Base-by-base conservation (phyloP, 1,140 invertebrate species). In the Tenebrio molitor region DNA sequence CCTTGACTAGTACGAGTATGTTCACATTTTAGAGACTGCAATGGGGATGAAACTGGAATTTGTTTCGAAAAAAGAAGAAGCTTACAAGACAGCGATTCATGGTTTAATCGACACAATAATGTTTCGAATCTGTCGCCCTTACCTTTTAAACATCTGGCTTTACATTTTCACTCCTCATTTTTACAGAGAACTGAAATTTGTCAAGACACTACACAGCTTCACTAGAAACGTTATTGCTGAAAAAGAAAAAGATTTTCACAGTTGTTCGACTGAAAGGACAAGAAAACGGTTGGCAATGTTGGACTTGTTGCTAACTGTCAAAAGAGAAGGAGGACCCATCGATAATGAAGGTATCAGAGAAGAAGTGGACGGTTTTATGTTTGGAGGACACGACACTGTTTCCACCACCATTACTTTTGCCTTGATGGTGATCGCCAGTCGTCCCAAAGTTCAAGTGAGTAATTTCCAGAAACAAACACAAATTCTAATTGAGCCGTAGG, bases 291-390 rank as follows among this genome's bases (percentile, higher is more conserved):
- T 92, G 3, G 92, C 93, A 3, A 94, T 97, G 85, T 82, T 97
- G 8, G 95, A 97, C 85, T 85, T 95, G 75, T 76, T 95, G 5
- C 82, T 95, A 34, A 65, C 86, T 76, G 86, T 86, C n/a, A 86
- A 88, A 62, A 77, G 85, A 44, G 84, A 86, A 14, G 84, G 82
- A 63, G n/a, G n/a, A n/a, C 44, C 76, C 2, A 87, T 88, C 50
- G 87, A 86, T 67, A 81, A 89, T 46, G 71, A 84, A n/a, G 92
- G 93, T 64, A 92, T 95, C 42, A 85, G 89, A 70, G 92, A 94
- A 80, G 93, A 95, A 86, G 91, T 93, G 2, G 92, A 94, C 79
- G 94, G 92, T 0, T 94, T 94, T 77, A 91, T 92, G 87, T 93
- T 93, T 83, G 91, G 90, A 84, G 83, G 83, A 12, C 83, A 84